Evolutionary conservation across 2,113 vertebrate species (phyloP), one percentile per base, ranked within the genome.

Genomic region (Marcusenius ussheri): DNA sequence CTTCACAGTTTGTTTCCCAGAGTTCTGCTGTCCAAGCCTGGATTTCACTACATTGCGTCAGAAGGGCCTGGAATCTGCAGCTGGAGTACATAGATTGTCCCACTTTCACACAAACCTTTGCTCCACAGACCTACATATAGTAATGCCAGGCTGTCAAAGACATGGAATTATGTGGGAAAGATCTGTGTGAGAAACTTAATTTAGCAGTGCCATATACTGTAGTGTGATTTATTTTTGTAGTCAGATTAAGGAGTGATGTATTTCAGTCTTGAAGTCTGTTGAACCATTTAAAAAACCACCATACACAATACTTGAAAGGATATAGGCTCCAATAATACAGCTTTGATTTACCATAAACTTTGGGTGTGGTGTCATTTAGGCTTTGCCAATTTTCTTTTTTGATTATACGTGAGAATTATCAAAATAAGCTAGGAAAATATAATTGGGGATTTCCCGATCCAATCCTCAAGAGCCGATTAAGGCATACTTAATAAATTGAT

Each of bases 31-130:
- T 39, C 77, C 89, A 70, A 92, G 92, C 87, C 94, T 88, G 87
- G 45, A 92, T 95, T 95, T 93, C 91, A 90, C 91, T 87, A 58
- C 91, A 91, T 96, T 96, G 95, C 95, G 93, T 96, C 95, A 96
- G 93, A 94, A 92, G 90, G 51, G 87, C 91, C 92, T 8, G 89
- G 91, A 92, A 93, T 92, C 93, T 92, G 93, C 94, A 95, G 93
- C 93, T 91, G 94, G 91, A 91, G 87, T 88, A 47, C 90, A 92
- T 92, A 13, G 92, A 91, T 70, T 94, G 94, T 93, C 93, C 93
- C 92, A 39, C 88, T 80, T 74, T 49, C 51, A 87, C 77, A 80
- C 77, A 70, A 47, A 51, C 21, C 88, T 89, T 85, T 19, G 6
- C 27, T 90, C 47, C 50, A 10, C 42, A 19, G 89, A 27, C 91